Evolutionary conservation across 2,888 invertebrate genomes (phyloP).

Genomic region (Papilio demoleus): DNA sequence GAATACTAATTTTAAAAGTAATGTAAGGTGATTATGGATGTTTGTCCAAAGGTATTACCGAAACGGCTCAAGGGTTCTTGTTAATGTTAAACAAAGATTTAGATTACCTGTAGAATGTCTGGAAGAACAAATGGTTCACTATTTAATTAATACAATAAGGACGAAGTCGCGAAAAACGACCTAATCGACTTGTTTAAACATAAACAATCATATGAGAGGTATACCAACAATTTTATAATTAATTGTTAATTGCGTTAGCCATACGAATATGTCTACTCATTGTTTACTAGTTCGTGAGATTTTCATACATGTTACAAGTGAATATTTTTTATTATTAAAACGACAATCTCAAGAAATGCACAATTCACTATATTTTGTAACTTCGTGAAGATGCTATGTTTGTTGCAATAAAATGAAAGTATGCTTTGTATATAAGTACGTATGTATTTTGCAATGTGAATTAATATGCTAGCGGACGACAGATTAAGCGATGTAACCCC

Average conservation of each 20-base stretch:
- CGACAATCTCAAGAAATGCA: slow-evolving; percentile 22
- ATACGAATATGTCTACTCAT: not conserved
- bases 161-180: too few species aligned
- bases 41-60: too few species aligned
- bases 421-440: too few species aligned
- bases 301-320: slow-evolving; percentile 21
- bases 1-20: slow-evolving; percentile 38
- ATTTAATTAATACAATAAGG: too few species aligned
- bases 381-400: slow-evolving; percentile 13
- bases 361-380: slow-evolving; percentile 24
- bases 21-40: slow-evolving; percentile 47
- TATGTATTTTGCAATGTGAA: slow-evolving; percentile 36
- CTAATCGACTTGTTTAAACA: too few species aligned
- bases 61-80: too few species aligned
- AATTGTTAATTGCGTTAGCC: slow-evolving; percentile 30
- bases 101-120: too few species aligned
- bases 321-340: slow-evolving; percentile 24
- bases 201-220: too few species aligned
- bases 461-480: slow-evolving; percentile 7
- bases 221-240: slow-evolving; percentile 24
- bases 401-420: slow-evolving; percentile 23
- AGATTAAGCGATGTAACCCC: not conserved
- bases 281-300: slow-evolving; percentile 33
- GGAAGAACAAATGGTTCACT: too few species aligned
- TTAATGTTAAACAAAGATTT: too few species aligned